Evolutionary conservation across 2,797 vertebrate genomes (phyloP), one percentile per base, ranked within the genome.

Genomic region (Alfaro cultratus): DNA sequence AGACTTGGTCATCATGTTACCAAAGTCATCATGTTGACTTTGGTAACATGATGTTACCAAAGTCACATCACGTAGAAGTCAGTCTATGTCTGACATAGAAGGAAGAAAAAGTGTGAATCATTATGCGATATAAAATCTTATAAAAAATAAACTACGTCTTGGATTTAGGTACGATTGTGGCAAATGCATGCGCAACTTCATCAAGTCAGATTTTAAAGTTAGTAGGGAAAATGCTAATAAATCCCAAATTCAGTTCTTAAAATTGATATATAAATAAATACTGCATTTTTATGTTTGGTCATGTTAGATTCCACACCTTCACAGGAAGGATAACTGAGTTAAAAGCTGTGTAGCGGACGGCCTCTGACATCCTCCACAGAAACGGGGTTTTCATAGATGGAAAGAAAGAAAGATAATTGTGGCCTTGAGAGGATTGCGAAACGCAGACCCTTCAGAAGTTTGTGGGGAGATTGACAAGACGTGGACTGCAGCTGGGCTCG

Each of bases 21-120:
- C 53, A 80, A 79, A 87, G 79, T 74, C 80, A 77, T n/a, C n/a
- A n/a, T n/a, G n/a, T n/a, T n/a, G n/a, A n/a, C n/a, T n/a, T n/a
- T n/a, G n/a, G n/a, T n/a, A n/a, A n/a, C 73, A 80, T 71, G 62
- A 83, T 86, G 75, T 84, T 79, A 80, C 74, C 53, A 80, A 79
- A 87, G 79, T 74, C 80, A 77, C n/a, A n/a, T n/a, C n/a, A n/a
- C n/a, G n/a, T n/a, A n/a, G n/a, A n/a, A n/a, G n/a, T n/a, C n/a
- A n/a, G n/a, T n/a, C n/a, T n/a, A n/a, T n/a, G n/a, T n/a, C n/a
- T n/a, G n/a, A 4, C 26, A 64, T 13, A 26, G 11, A 76, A 13
- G n/a, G 43, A 49, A 36, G 46, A 53, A 26, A 36, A 74, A 51
- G 13, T 23, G 64, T 26, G 21, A 41, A 68, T 39, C 26, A n/a